phyloP scores from a whole-genome alignment of 2,113 vertebrate species.

The Leptosomus discolor region DNA sequence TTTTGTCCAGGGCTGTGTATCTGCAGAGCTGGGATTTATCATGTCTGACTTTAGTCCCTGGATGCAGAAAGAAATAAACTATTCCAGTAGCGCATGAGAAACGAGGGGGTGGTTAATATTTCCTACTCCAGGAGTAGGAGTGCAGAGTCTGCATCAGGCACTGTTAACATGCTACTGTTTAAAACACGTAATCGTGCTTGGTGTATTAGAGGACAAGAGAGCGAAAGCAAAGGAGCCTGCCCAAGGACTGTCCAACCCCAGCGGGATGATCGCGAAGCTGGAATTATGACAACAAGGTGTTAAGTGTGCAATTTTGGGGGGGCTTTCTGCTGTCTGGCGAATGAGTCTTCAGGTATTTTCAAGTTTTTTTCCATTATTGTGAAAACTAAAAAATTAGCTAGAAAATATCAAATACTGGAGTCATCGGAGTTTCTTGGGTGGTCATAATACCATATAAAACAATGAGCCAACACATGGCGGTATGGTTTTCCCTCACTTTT shows the following conservation, averaged over 20 bases:
- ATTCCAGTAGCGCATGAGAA: background rate
- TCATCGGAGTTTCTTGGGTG: background rate
- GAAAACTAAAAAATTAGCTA: background rate
- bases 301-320: background rate
- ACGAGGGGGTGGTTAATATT: background rate
- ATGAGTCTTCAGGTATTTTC: background rate
- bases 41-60: background rate
- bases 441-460: background rate
- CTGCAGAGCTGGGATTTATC: background rate
- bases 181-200: accelerated
- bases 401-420: background rate
- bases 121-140: background rate
- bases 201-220: background rate
- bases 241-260: background rate
- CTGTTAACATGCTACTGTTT: background rate
- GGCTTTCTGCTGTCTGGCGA: background rate
- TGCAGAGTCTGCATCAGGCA: background rate
- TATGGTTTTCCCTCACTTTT: background rate
- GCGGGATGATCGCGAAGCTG: background rate
- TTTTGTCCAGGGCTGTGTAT: background rate
- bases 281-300: background rate
- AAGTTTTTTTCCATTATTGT: background rate
- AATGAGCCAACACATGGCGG: background rate
- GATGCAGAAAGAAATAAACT: background rate
- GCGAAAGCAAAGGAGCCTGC: background rate